Evolutionary conservation across 2,888 invertebrate species (phyloP), one percentile per base, ranked within the genome.

Genomic region (Alviniconcha strummeri): DNA sequence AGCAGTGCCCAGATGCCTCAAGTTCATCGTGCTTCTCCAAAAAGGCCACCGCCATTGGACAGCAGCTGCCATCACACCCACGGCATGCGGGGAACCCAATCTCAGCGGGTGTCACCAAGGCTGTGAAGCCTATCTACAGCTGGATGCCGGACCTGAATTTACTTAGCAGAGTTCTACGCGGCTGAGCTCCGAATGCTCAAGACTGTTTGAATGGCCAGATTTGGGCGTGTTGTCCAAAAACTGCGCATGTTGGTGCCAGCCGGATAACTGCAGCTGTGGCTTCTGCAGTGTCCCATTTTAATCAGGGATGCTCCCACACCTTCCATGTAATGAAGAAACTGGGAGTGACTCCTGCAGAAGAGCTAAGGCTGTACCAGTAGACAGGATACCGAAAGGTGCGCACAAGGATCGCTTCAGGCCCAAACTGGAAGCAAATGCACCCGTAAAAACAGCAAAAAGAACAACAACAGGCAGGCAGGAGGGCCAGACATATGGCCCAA

Each of bases 261-360:
- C 8, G 55, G 17, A 6, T 75, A 5, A 55, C 54, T 5, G 55
- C 74, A 9, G 5, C 74, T 2, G 74, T 75, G 6, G 74, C 74
- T 15, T 75, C 74, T 4, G 74, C 74, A 75, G 74, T 75, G 4
- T 75, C 54, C 13, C 74, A 75, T 13, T 75, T 75, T 17, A 75
- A 55, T 55, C 74, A 75, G 55, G 74, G 55, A 5, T 13, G 5
- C 55, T 52, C 15, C 15, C 74, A 75, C 17, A 5, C 54, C 2
- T 54, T 55, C 8, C 54, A 75, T 7, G 54, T 54, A 6, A 54
- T 75, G 74, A 75, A 75, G 55, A 17, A 75, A 55, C 4, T 75
- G 11, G 55, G 15, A 13, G 74, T 17, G 17, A 75, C 74, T 13
- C 74, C 54, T 4, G 11, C 54, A 54, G 11, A 4, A 7, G 17